These are phyloP conservation scores for Serinus canaria DNA, from an alignment of 2,113 vertebrate genomes.

Conservation along the genomic window DNA sequence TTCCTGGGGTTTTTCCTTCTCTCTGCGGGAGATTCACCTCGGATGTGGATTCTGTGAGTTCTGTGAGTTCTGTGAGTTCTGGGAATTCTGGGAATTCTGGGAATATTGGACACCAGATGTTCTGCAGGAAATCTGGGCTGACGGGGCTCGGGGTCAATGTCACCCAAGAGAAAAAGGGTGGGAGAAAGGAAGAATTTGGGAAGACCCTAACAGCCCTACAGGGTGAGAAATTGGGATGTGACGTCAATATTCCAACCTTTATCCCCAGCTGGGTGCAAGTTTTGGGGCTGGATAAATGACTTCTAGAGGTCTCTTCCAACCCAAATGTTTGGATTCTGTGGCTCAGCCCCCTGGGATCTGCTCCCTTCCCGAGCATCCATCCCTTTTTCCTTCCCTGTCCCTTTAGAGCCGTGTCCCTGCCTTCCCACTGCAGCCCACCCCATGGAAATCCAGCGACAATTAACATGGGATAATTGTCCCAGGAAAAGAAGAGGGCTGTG, in stretches of 20 bases:
- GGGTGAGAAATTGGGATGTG: rapidly evolving
- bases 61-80: no score
- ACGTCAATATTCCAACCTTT: neutral
- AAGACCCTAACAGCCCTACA: neutral
- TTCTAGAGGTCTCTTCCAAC: neutral
- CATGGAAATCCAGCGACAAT: neutral
- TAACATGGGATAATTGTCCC: neutral
- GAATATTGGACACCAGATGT: neutral
- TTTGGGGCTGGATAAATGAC: neutral
- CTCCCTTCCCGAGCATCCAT: neutral
- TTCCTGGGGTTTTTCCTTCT: neutral
- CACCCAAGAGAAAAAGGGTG: constrained; percentile 5
- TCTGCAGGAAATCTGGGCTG: constrained; percentile 4
- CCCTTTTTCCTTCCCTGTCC: neutral
- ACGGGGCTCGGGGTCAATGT: neutral
- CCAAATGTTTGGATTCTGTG: no score
- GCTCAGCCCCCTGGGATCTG: neutral
- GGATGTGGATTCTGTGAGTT: neutral
- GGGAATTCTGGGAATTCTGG: neutral
- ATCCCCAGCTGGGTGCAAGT: no score
- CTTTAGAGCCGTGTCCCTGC: neutral
- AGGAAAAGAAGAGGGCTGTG: neutral
- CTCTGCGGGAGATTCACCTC: neutral
- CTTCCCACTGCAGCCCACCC: neutral
- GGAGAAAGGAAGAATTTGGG: constrained; percentile 7